phyloP scores from a whole-genome alignment of 2,797 vertebrate genomes.

The Calcarius lapponicus region DNA sequence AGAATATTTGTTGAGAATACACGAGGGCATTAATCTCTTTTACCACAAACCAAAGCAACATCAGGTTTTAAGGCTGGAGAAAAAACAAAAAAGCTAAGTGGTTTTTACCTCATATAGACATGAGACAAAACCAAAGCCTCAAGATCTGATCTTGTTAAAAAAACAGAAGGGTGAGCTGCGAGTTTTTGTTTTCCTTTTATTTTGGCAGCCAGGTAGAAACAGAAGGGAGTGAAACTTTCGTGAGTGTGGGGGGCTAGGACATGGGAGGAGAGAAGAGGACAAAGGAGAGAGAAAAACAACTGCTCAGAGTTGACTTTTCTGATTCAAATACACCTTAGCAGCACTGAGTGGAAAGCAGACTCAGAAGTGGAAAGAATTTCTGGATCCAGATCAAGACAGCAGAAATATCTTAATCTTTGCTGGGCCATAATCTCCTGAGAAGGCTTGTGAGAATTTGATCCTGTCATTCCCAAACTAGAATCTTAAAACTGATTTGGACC shows the following conservation, averaged over 20 bases:
- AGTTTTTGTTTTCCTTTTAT: conserved; percentile 23
- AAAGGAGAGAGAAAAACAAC: conserved; percentile 52
- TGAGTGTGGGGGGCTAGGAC: neutral
- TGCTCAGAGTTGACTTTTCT: neutral
- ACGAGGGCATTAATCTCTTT: neutral
- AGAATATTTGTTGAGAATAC: neutral
- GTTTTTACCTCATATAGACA: conserved; percentile 41
- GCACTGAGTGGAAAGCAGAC: conserved; percentile 14
- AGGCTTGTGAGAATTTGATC: conserved; percentile 60
- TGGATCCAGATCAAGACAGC: conserved; percentile 38
- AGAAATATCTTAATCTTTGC: conserved; percentile 50
- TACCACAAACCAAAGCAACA: conserved; percentile 16
- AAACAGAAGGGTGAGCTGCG: neutral
- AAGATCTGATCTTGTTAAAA: conserved; percentile 25
- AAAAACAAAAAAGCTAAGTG: neutral
- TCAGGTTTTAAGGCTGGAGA: neutral
- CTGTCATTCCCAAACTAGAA: conserved; percentile 52
- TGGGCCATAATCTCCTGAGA: conserved; percentile 34
- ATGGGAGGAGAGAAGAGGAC: neutral
- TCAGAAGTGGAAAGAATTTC: conserved; percentile 58
- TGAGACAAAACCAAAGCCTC: conserved; percentile 45
- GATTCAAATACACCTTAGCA: conserved; percentile 53
- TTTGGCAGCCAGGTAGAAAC: conserved; percentile 12
- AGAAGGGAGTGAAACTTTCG: neutral
- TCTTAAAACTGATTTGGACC: conserved; percentile 47